A percentile compares a stretch with the other conserved stretches of the same genome.
These are phyloP conservation scores for Alectoris magna DNA, from an alignment of 2,797 vertebrate genomes.

Conservation along the genomic window DNA sequence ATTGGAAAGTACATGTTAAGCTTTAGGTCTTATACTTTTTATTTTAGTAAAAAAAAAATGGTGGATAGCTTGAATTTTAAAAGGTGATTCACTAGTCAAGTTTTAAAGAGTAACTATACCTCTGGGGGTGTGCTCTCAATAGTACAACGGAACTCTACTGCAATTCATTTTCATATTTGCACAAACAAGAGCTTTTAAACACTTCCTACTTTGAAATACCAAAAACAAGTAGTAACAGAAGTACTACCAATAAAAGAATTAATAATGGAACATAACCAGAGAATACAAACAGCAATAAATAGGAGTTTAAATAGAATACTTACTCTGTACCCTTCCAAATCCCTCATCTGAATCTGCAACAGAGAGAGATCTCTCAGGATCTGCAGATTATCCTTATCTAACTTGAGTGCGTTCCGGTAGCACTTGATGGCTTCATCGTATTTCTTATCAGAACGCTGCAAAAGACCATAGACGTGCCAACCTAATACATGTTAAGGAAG, in stretches of 20 bases:
- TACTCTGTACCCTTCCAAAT: conserved; percentile 84
- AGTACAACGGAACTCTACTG: background rate
- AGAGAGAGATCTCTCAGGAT: conserved; percentile 83
- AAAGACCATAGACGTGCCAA: conserved; percentile 84
- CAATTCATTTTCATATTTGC: background rate
- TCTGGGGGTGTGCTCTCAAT: background rate
- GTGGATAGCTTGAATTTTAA: background rate
- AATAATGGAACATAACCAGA: background rate
- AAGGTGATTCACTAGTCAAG: background rate
- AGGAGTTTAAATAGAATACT: conserved; percentile 52
- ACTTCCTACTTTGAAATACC: background rate
- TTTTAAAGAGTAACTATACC: background rate
- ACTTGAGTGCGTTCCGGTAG: conserved; percentile 84
- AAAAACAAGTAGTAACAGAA: background rate
- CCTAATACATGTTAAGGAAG: conserved; percentile 78
- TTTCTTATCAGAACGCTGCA: conserved; percentile 85
- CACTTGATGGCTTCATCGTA: conserved; percentile 86
- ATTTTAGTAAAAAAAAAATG: background rate
- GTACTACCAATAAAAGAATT: background rate
- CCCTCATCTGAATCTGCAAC: conserved; percentile 85
- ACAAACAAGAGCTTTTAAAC: background rate
- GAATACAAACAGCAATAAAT: background rate
- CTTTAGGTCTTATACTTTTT: background rate
- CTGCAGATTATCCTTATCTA: conserved; percentile 85
- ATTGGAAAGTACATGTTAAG: background rate